Percentiles rank a stretch among this genome's conserved stretches.
These are phyloP conservation scores for Rhagonycha lutea DNA, from an alignment of 2,888 invertebrate species.

Conservation along the genomic window DNA sequence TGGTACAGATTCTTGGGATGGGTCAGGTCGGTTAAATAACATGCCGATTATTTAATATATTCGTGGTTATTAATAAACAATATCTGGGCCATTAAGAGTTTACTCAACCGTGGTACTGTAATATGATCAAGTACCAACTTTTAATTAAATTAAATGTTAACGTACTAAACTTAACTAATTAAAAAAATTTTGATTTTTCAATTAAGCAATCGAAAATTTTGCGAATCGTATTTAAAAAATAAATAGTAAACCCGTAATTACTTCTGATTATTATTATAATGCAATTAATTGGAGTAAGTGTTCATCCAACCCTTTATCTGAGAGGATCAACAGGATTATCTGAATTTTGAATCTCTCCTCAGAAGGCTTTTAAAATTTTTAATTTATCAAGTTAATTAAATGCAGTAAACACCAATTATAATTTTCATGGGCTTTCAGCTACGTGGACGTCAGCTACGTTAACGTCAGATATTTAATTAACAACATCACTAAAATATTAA, in stretches of 20 bases:
- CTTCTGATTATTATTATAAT: no score
- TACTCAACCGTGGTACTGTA: not conserved
- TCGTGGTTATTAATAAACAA: not conserved
- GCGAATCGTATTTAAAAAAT: no score
- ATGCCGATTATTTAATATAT: not conserved
- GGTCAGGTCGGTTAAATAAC: constrained; percentile 4
- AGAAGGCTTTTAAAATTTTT: no score
- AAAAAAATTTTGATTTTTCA: no score
- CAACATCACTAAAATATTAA: no score
- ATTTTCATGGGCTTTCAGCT: no score
- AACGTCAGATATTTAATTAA: no score
- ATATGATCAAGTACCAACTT: not conserved
- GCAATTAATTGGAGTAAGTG: not conserved
- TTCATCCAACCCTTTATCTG: not conserved
- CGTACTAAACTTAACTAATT: not conserved
- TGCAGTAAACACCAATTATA: no score
- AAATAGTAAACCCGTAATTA: no score
- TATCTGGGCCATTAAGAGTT: not conserved
- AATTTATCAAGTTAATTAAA: no score
- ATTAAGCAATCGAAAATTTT: no score
- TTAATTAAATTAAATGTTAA: not conserved
- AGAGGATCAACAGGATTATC: not conserved
- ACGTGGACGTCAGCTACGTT: no score
- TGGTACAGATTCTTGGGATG: constrained; percentile 9
- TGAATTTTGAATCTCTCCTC: not conserved